Percentiles rank a stretch among this genome's conserved stretches.
Conservation (phyloP, 2,113 vertebrate species). For the Alethe castanea region DNA sequence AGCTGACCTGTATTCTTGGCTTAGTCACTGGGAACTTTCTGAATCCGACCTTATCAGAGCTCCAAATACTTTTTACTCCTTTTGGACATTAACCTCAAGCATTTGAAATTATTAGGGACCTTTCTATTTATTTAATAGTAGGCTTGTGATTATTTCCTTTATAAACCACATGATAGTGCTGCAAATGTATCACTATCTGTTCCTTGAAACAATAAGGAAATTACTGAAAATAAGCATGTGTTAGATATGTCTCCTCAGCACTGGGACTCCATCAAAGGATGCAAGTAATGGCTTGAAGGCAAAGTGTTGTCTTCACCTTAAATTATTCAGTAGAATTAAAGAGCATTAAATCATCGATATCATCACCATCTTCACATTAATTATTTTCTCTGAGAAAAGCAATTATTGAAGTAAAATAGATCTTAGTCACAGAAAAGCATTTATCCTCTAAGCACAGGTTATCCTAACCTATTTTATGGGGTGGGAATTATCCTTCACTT, state of each 20-base stretch:
- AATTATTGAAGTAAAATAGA: background rate
- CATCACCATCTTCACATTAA: background rate
- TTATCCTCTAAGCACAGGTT: background rate
- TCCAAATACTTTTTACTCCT: background rate
- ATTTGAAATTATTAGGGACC: background rate
- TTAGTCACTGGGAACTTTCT: background rate
- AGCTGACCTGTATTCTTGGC: background rate
- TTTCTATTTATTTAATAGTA: background rate
- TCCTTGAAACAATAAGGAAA: background rate
- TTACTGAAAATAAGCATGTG: background rate
- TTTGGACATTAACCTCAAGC: background rate
- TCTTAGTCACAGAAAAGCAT: background rate
- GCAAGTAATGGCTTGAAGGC: background rate
- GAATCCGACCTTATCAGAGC: background rate
- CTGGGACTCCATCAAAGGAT: background rate
- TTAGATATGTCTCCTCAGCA: background rate
- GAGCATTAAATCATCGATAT: background rate
- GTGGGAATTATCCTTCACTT: background rate
- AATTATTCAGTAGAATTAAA: background rate
- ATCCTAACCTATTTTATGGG: background rate
- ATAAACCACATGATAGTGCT: background rate
- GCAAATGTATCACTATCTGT: background rate
- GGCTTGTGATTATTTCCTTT: background rate
- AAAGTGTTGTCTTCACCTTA: background rate
- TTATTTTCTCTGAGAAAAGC: background rate